Base-by-base conservation (phyloP, 1,140 invertebrate species). In the Ylistrum balloti region DNA sequence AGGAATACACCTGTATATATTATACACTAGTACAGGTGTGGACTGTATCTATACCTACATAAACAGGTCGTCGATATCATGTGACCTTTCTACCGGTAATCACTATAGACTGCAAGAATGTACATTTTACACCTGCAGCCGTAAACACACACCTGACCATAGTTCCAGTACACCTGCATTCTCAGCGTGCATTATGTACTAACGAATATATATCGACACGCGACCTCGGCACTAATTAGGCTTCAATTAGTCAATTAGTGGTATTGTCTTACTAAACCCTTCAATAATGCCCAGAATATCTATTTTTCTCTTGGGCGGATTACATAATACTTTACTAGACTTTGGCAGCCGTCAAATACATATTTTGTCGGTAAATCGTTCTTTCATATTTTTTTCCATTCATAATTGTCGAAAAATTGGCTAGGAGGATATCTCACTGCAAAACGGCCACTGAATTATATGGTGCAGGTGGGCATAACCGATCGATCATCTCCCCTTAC, bases 371-470 rank as follows among this genome's bases (percentile, higher is more conserved):
- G 56, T 74, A 74, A 74, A n/a, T 11, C 56, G 28, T 74, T 74
- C 56, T 5, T 74, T 74, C 56, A 9, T 74, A 28, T 28, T 74
- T 74, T 74, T 74, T 74, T 74, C 28, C 22, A 74, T 74, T 28
- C 56, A 45, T 74, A 74, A 74, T 74, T 74, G 56, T 74, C 28
- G 56, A 74, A 74, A 74, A 74, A 74, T 74, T 74, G 56, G 45
- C 45, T 22, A 48, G 11, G 11, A 22, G 20, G 56, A 74, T 28
- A 11, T n/a, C 7, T 28, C 0, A 28, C 1, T 74, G 56, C 28
- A 74, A 74, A 74, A 0, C 56, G 9, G 28, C n/a, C 11, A 17
- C 56, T 74, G 28, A n/a, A 74, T 28, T 22, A 74, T 74, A 74
- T 74, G 56, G n/a, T 11, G 56, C 56, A 74, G 56, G 56, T 74